These are phyloP conservation scores for Scrobipalpa atriplicella DNA, from an alignment of 2,888 invertebrate genomes.

Conservation along the genomic window DNA sequence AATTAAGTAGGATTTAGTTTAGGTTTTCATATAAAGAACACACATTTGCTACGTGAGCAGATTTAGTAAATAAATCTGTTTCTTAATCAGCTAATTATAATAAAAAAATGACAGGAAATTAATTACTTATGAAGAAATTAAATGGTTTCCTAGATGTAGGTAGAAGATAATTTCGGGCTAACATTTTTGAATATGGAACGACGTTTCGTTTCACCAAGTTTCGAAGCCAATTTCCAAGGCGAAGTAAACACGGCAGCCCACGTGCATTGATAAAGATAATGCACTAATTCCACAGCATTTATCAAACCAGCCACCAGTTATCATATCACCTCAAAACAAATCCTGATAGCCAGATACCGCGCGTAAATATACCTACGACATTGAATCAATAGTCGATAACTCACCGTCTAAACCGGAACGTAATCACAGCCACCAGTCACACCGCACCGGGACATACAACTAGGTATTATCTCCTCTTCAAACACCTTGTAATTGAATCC, in stretches of 20 bases:
- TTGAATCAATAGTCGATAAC: constrained; percentile 71
- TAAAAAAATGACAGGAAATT: not conserved
- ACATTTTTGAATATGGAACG: not conserved
- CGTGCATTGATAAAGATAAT: constrained; percentile 13
- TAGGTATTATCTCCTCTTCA: constrained; percentile 60
- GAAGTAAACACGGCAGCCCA: not conserved
- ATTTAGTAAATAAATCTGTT: not conserved
- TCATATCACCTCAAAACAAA: constrained; percentile 73
- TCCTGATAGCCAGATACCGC: constrained; percentile 49
- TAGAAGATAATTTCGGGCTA: not conserved
- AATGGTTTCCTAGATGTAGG: not conserved
- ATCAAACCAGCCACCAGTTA: constrained; percentile 50
- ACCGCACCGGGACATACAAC: constrained; percentile 60
- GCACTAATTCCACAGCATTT: constrained; percentile 33
- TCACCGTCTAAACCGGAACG: constrained; percentile 52
- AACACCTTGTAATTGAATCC: constrained; percentile 76
- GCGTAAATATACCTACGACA: constrained; percentile 65
- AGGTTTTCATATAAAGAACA: not conserved
- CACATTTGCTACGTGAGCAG: not conserved
- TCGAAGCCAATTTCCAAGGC: not conserved
- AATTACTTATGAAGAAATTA: not conserved
- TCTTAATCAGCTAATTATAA: too few species aligned
- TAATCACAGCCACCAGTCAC: constrained; percentile 54
- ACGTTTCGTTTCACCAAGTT: not conserved
- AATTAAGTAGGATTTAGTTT: not conserved